A percentile compares a stretch with the other conserved stretches of the same genome.
Evolutionary conservation across 2,797 vertebrate genomes (phyloP).

Genomic region (Hydrolagus colliei): DNA sequence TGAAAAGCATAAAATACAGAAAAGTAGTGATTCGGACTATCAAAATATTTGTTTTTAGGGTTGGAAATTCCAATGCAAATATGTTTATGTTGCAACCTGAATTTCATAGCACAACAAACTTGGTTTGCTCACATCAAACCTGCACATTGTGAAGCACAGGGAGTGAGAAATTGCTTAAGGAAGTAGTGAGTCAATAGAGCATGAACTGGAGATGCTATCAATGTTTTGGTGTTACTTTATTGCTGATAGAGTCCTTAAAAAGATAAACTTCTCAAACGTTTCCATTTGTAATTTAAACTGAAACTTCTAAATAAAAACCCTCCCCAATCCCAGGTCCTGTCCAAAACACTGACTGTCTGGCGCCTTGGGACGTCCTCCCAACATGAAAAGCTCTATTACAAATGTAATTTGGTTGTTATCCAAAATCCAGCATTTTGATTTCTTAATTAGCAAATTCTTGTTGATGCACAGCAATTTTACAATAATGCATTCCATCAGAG

Average conservation of each 20-base stretch:
- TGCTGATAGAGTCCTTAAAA: neutral
- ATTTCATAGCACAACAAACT: neutral
- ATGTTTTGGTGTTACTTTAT: neutral
- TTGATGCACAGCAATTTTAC: no score
- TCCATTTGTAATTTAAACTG: constrained; percentile 5
- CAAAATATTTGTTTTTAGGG: constrained; percentile 26
- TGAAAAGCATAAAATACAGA: neutral
- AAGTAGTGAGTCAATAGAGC: neutral
- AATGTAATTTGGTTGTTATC: no score
- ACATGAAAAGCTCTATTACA: no score
- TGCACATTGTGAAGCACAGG: neutral
- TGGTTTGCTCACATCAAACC: neutral
- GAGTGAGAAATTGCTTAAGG: constrained; percentile 3
- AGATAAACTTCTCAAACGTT: neutral
- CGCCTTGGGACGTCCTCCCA: no score
- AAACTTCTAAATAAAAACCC: no score
- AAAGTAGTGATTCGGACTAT: constrained; percentile 7
- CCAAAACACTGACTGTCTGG: no score
- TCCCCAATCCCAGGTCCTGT: no score
- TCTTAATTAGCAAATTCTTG: no score
- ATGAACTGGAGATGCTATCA: neutral
- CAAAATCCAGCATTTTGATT: no score
- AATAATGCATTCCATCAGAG: no score
- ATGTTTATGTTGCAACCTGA: constrained; percentile 8
- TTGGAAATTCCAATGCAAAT: constrained; percentile 2